Evolutionary conservation across 2,888 invertebrate genomes (phyloP).

Genomic region (Pherbina coryleti): DNA sequence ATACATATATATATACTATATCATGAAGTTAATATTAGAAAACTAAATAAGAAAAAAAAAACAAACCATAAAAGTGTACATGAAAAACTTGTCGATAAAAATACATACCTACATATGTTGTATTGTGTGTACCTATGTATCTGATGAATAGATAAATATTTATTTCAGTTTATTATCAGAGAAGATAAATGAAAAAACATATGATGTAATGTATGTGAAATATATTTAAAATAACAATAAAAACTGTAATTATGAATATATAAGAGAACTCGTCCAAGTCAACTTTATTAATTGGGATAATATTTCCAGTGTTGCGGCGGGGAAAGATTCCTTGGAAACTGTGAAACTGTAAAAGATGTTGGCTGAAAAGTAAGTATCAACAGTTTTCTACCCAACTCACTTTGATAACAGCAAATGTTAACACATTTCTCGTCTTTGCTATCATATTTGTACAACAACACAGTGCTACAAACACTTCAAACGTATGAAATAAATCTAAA

Average conservation of each 20-base stretch:
- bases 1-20: slow-evolving; percentile 9
- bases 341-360: too few relatives aligned
- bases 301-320: neutral
- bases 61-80: slow-evolving; percentile 5
- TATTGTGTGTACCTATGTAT: slow-evolving; percentile 20
- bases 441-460: too few relatives aligned
- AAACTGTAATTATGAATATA: slow-evolving; percentile 27
- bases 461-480: too few relatives aligned
- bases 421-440: too few relatives aligned
- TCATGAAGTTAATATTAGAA: slow-evolving; percentile 8
- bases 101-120: neutral
- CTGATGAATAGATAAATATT: slow-evolving; percentile 20
- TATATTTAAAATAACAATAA: slow-evolving; percentile 29
- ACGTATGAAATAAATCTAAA: too few relatives aligned
- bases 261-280: neutral
- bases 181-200: neutral
- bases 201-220: slow-evolving; percentile 26
- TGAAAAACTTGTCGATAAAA: slow-evolving; percentile 27
- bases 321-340: too few relatives aligned
- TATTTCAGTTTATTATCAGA: slow-evolving; percentile 29
- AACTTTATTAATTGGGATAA: neutral
- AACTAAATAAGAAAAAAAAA: neutral
- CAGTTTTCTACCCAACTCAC: too few relatives aligned
- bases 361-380: too few relatives aligned
- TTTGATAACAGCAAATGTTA: too few relatives aligned